Evolutionary conservation across 2,797 vertebrate species (phyloP).

Genomic region (Notamacropus eugenii): DNA sequence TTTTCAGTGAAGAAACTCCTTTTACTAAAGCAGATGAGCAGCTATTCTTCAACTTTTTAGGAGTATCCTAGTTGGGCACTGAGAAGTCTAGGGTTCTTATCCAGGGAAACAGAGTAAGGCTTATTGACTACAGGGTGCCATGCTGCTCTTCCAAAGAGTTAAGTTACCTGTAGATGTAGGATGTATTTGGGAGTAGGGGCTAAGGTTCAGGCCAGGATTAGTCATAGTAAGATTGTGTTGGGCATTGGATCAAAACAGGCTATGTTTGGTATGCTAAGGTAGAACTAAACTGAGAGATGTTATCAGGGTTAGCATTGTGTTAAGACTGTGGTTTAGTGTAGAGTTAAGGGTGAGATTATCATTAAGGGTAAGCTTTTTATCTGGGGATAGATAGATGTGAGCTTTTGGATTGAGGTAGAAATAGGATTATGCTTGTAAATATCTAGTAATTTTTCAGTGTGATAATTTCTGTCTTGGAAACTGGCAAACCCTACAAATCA

Average conservation of each 20-base stretch:
- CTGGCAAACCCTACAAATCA: not conserved
- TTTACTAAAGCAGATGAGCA: not conserved
- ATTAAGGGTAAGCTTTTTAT: not conserved
- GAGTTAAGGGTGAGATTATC: not conserved
- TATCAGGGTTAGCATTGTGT: not conserved
- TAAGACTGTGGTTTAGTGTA: not conserved
- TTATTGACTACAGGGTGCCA: not conserved
- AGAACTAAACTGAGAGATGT: not conserved
- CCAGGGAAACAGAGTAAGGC: not conserved
- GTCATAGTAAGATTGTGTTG: not conserved
- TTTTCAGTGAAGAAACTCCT: not conserved
- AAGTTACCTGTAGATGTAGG: not conserved
- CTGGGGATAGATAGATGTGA: not conserved
- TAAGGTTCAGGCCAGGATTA: not conserved
- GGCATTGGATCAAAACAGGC: not conserved
- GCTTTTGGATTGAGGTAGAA: not conserved
- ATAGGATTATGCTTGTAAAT: not conserved
- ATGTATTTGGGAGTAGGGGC: not conserved
- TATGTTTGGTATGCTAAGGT: not conserved
- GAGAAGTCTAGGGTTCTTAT: not conserved
- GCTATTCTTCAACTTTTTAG: not conserved
- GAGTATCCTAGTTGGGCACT: not conserved
- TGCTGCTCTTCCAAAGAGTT: not conserved
- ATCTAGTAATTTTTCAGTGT: not conserved
- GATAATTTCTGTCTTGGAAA: not conserved